Percentiles rank a stretch among this genome's conserved stretches.
phyloP scores from a whole-genome alignment of 1,140 invertebrate species.

The Drosophila truncata region DNA sequence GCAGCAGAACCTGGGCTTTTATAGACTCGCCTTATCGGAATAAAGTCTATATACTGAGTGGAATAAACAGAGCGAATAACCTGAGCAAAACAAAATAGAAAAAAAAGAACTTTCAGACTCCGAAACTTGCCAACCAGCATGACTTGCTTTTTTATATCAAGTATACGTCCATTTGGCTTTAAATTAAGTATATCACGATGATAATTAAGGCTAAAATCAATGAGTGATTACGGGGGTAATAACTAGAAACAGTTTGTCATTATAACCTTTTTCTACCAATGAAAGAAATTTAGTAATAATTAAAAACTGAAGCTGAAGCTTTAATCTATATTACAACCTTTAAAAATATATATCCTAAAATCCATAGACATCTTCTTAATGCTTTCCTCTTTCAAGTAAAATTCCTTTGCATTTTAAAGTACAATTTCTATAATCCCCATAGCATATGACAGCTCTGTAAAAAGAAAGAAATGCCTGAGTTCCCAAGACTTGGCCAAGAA shows the following conservation, averaged over 20 bases:
- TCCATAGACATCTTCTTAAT: not conserved
- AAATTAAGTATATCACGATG: constrained; percentile 4
- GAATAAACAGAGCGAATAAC: constrained; percentile 7
- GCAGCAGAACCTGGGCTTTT: not conserved
- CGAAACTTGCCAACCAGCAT: constrained; percentile 3
- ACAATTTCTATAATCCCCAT: too few species aligned
- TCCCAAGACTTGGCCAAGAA: constrained; percentile 31
- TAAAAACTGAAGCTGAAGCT: too few species aligned
- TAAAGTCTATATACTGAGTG: not conserved
- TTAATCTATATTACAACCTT: too few species aligned
- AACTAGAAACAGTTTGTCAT: not conserved
- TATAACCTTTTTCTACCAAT: too few species aligned
- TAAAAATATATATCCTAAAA: not conserved
- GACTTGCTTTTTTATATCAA: constrained; percentile 16
- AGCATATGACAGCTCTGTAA: not conserved
- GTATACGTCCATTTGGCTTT: not conserved
- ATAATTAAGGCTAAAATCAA: not conserved
- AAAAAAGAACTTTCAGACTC: not conserved
- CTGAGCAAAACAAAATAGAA: constrained; percentile 22
- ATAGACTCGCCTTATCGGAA: constrained; percentile 18
- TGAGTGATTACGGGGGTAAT: not conserved
- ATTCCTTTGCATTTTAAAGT: not conserved
- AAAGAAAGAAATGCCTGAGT: not conserved
- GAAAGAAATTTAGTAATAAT: too few species aligned
- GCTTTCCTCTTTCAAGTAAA: not conserved